A percentile compares a stretch with the other conserved stretches of the same genome.
Conservation (phyloP, 2,113 vertebrate species). For the Albula glossodonta region DNA sequence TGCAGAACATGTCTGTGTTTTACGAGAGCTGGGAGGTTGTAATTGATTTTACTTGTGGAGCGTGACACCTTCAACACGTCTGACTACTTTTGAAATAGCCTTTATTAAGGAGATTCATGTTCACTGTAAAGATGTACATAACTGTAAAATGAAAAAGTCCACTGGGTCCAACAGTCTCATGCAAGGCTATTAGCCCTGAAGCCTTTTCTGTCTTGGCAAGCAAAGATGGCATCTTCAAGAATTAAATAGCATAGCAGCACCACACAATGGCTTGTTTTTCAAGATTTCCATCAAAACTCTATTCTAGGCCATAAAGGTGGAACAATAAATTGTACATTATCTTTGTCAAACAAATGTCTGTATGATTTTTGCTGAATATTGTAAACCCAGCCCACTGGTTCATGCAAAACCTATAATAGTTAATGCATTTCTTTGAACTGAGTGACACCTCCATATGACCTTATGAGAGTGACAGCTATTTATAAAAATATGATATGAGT, state of each 20-base stretch:
- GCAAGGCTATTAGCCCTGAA: too few relatives aligned
- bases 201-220: too few relatives aligned
- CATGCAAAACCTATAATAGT: background rate
- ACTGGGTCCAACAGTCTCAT: background rate
- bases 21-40: background rate
- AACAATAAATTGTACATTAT: background rate
- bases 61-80: background rate
- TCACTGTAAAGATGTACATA: background rate
- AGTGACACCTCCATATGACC: background rate
- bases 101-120: background rate
- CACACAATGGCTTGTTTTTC: background rate
- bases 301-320: too few relatives aligned
- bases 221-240: background rate
- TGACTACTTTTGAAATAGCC: background rate
- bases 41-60: background rate
- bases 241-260: background rate
- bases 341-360: background rate
- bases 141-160: background rate
- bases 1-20: background rate
- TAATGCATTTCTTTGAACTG: background rate
- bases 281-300: too few relatives aligned
- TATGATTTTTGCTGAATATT: background rate
- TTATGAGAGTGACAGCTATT: background rate
- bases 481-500: background rate
- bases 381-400: background rate